Conservation (phyloP, 2,888 invertebrate species). For the Limnephilus lunatus region DNA sequence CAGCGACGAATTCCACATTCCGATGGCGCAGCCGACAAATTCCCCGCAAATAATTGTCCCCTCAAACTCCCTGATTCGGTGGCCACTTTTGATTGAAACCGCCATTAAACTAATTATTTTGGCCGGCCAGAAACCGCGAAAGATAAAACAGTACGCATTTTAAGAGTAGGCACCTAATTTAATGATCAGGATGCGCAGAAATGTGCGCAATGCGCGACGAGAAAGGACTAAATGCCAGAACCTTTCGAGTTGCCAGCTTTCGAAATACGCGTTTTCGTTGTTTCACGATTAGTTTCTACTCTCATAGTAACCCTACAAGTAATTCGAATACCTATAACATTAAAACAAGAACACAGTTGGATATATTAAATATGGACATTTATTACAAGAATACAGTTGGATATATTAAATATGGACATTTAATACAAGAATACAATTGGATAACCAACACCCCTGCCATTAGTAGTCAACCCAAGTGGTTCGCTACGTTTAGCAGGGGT, state of each 20-base stretch:
- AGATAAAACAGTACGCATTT: not conserved
- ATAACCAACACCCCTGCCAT: too few species aligned
- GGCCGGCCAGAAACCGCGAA: not conserved
- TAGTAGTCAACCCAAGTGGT: too few species aligned
- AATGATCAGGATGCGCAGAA: slow-evolving; percentile 1
- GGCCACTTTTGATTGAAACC: slow-evolving; percentile 1
- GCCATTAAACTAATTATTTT: slow-evolving; percentile 25
- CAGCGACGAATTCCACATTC: not conserved
- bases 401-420: too few species aligned
- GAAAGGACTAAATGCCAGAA: not conserved
- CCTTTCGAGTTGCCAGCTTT: not conserved
- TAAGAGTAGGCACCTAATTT: slow-evolving; percentile 5
- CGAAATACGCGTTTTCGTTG: not conserved
- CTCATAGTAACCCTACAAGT: too few species aligned
- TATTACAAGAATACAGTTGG: too few species aligned
- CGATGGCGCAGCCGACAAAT: slow-evolving; percentile 11
- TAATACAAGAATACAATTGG: too few species aligned
- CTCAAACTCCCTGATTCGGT: not conserved
- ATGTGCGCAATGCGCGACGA: slow-evolving; percentile 10
- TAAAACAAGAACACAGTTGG: too few species aligned
- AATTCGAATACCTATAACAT: too few species aligned
- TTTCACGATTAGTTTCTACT: not conserved
- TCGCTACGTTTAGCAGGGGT: too few species aligned
- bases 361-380: too few species aligned
- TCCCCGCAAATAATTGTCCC: slow-evolving; percentile 7